These are phyloP conservation scores for Napeogenes sylphis DNA, from an alignment of 2,888 invertebrate genomes.

Conservation along the genomic window DNA sequence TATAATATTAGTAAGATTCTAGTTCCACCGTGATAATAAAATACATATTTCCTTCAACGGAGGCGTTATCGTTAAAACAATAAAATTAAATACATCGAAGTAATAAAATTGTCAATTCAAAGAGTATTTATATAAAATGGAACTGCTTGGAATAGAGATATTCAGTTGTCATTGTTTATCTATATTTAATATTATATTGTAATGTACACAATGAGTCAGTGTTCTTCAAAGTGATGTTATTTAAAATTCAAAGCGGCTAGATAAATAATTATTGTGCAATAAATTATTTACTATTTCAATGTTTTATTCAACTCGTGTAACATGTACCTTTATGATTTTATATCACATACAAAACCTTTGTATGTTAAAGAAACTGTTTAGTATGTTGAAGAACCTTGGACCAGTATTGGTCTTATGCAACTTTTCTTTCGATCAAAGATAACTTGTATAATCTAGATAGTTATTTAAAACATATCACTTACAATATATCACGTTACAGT, in stretches of 20 bases:
- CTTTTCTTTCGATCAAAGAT: too few relatives aligned
- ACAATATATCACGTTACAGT: too few relatives aligned
- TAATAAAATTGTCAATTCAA: conserved; percentile 24
- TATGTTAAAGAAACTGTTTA: background rate
- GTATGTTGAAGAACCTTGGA: too few relatives aligned
- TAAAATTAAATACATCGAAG: conserved; percentile 13
- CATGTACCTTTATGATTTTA: background rate
- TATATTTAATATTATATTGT: conserved; percentile 1
- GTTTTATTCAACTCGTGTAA: conserved; percentile 1
- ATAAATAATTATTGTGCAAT: conserved; percentile 19
- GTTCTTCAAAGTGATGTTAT: conserved; percentile 18
- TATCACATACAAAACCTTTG: background rate
- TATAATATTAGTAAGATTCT: too few relatives aligned
- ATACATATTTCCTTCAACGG: too few relatives aligned
- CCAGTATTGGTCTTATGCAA: too few relatives aligned
- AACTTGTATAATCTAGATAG: too few relatives aligned
- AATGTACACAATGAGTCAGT: conserved; percentile 38
- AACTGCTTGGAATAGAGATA: conserved; percentile 37
- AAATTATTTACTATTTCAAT: conserved; percentile 13
- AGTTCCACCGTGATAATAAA: too few relatives aligned
- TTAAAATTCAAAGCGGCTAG: conserved; percentile 12
- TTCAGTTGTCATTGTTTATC: conserved; percentile 33
- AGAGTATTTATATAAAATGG: conserved; percentile 26
- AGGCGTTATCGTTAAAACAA: background rate
- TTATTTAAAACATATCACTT: too few relatives aligned